Evolutionary conservation across 2,113 vertebrate species (phyloP).

Genomic region (Phodopus roborovskii): DNA sequence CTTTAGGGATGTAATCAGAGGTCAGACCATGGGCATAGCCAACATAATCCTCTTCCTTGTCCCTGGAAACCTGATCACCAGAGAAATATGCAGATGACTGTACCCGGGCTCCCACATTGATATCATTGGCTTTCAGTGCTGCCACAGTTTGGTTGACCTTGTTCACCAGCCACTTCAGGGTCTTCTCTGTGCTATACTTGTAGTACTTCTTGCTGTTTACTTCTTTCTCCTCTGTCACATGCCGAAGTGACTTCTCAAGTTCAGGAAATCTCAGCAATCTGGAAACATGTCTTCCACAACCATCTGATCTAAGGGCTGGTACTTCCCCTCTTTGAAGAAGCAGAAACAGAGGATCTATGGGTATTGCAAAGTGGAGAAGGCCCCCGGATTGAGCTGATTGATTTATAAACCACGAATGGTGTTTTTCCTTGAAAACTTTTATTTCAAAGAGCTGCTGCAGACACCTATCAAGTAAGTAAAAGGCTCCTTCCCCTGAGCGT

Average conservation of each 20-base stretch:
- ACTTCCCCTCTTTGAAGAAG: no score
- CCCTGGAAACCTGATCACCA: conserved; percentile 84
- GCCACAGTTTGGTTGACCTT: conserved; percentile 93
- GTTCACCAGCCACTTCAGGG: conserved; percentile 95
- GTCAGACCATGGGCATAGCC: conserved; percentile 95
- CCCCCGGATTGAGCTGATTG: conserved; percentile 95
- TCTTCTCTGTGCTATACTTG: conserved; percentile 94
- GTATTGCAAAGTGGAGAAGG: no score
- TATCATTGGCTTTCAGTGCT: conserved; percentile 88
- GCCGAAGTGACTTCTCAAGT: conserved; percentile 87
- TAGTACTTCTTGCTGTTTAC: conserved; percentile 91
- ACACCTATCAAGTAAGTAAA: conserved; percentile 92
- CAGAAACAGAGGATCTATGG: no score
- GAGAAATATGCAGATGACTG: conserved; percentile 89
- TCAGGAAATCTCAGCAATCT: conserved; percentile 89
- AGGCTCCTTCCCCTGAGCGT: conserved; percentile 89
- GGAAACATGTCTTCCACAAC: conserved; percentile 94
- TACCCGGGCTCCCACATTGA: conserved; percentile 91
- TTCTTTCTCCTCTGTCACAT: conserved; percentile 95
- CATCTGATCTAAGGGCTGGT: conserved; percentile 94
- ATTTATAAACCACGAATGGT: conserved; percentile 96
- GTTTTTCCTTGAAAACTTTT: conserved; percentile 95
- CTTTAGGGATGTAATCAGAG: conserved; percentile 95
- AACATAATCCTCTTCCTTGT: conserved; percentile 92
- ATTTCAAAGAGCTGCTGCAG: conserved; percentile 93